Percentiles rank a stretch among this genome's conserved stretches.
phyloP scores from a whole-genome alignment of 37 sponge, comb jelly and placozoan genomes.

The Haliclona indistincta region DNA sequence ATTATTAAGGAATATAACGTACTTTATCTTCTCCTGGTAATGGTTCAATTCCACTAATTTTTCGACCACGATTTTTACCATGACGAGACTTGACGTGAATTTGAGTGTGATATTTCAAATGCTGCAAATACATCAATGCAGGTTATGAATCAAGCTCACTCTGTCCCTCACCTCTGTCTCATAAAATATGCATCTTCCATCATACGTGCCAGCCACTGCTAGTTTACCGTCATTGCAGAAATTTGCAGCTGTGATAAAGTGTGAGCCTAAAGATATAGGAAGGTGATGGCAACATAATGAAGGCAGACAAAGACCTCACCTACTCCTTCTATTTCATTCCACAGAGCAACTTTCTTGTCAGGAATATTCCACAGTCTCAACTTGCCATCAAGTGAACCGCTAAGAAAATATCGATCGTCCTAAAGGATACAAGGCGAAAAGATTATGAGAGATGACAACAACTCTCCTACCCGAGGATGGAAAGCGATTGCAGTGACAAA shows the following conservation, averaged over 20 bases:
- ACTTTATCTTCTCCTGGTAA: conserved; percentile 92
- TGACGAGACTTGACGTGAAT: conserved; percentile 91
- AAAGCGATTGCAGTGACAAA: conserved; percentile 96
- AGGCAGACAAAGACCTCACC: conserved; percentile 36
- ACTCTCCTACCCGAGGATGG: conserved; percentile 78
- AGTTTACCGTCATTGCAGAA: conserved; percentile 92
- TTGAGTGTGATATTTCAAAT: conserved; percentile 97
- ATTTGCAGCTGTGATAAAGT: conserved; percentile 92
- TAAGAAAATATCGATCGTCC: conserved; percentile 96
- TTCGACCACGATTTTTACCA: conserved; percentile 90
- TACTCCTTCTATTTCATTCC: conserved; percentile 94
- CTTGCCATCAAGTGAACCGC: conserved; percentile 95
- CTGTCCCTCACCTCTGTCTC: conserved; percentile 81
- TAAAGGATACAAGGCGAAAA: conserved; percentile 5
- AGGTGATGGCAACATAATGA: conserved; percentile 8
- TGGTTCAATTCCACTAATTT: conserved; percentile 92
- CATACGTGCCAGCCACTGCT: conserved; percentile 93
- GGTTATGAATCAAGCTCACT: too few relatives aligned
- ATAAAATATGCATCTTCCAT: conserved; percentile 94
- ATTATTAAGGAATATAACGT: neutral
- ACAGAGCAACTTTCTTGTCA: conserved; percentile 93
- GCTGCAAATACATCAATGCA: conserved; percentile 39
- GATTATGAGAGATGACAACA: neutral
- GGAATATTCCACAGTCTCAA: conserved; percentile 95
- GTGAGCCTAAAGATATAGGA: conserved; percentile 41